Evolutionary conservation across 2,113 vertebrate species (phyloP).

Genomic region (Thinocorus orbignyianus): DNA sequence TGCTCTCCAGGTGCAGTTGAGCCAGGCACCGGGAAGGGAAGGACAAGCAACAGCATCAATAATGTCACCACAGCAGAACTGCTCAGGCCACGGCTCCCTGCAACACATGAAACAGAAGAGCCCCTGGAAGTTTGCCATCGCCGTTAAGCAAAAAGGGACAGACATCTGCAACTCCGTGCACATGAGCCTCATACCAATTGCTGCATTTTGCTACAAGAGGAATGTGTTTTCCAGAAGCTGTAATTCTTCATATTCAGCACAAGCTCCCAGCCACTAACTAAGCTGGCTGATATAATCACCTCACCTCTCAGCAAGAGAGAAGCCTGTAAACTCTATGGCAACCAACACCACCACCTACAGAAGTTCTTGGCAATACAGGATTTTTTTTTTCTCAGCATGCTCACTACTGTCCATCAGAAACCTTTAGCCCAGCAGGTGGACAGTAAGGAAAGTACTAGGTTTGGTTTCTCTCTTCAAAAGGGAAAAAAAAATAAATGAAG

Average conservation of each 20-base stretch:
- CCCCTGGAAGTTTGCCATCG: conserved; percentile 24
- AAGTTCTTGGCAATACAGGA: neutral
- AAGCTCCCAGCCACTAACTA: neutral
- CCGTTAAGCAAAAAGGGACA: conserved; percentile 19
- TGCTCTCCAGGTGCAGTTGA: neutral
- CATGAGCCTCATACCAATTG: conserved; percentile 31
- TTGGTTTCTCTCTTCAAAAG: neutral
- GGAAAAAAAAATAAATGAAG: neutral
- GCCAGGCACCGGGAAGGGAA: neutral
- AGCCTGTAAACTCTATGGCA: neutral
- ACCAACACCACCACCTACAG: neutral
- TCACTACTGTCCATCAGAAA: neutral
- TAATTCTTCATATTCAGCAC: neutral
- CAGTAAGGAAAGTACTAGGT: neutral
- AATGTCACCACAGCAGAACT: neutral
- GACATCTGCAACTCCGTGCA: conserved; percentile 52
- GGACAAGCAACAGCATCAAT: neutral
- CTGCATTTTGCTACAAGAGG: neutral
- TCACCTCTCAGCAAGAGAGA: neutral
- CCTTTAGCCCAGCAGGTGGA: neutral
- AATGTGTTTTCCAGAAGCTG: neutral
- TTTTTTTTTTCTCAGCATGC: neutral
- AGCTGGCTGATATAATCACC: neutral
- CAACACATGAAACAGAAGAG: conserved; percentile 9
- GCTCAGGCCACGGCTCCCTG: neutral